Base-by-base conservation (phyloP, 2,888 invertebrate species). In the Sinodicranocentrus sp. region DNA sequence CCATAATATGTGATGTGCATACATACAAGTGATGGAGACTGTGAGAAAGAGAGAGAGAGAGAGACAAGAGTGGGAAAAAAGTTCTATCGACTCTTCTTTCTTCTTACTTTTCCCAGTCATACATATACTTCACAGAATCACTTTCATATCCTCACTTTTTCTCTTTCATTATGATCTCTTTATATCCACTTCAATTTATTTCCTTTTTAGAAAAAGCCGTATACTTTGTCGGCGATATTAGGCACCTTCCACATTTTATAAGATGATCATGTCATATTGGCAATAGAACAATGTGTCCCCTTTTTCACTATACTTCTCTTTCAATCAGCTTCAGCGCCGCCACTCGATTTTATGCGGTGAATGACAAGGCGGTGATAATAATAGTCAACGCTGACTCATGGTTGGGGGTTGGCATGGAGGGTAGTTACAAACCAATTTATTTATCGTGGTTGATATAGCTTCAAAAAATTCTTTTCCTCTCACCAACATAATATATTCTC, bases 351-450 rank as follows among this genome's bases (percentile, higher is more conserved):
- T 13, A 39, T 13, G 39, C 13, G 39, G 6, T 5, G 6, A 5
- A 39, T 39, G 39, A 39, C n/a, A 48, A 15, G 48, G 15, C 33
- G 33, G 15, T 48, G n/a, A 48, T 10, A 48, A 48, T 48, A 10
- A n/a, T 48, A 10, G 10, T 10, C 48, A 15, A 48, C n/a, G 39
- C 6, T 8, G 39, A 13, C 39, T 5, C 6, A 39, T 39, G 39
- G 39, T 48, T 10, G n/a, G 15, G 48, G 10, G 10, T 48, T 15
- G 6, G 48, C 15, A 15, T 57, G 52, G 52, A 2, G 23, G 19
- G 57, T 57, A 23, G 57, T 57, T 3, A 57, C 57, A 57, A 57
- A 57, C 23, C 57, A 23, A 57, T 57, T 19, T 57, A 57, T 57
- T 57, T 57, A 57, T 57, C 57, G 57, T 23, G n/a, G 21, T 57